Percentiles rank a stretch among this genome's conserved stretches.
Evolutionary conservation across 2,888 invertebrate species (phyloP).

Genomic region (Megamerina dolium): DNA sequence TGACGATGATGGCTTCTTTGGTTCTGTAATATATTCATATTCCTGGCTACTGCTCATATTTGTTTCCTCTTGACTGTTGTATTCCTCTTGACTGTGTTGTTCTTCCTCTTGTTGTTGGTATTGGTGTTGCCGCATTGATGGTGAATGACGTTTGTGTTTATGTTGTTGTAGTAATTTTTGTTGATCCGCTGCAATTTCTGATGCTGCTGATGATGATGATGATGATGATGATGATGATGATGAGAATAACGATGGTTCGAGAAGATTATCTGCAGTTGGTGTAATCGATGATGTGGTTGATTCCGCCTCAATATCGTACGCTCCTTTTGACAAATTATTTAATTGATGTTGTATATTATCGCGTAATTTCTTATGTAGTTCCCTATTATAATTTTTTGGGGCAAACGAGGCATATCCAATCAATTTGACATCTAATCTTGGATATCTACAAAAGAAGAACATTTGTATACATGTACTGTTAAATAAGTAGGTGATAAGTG

Average conservation of each 20-base stretch:
- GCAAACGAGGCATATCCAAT: constrained; percentile 33
- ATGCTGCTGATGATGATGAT: too few species aligned
- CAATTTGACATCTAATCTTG: constrained; percentile 43
- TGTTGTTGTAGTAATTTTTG: constrained; percentile 12
- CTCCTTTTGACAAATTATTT: constrained; percentile 23
- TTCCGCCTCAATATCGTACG: constrained; percentile 24
- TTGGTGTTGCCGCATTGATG: constrained; percentile 14
- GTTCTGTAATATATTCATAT: too few species aligned
- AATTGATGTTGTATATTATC: constrained; percentile 29
- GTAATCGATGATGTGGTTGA: constrained; percentile 38
- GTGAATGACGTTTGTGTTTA: constrained; percentile 16
- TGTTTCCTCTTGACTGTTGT: too few species aligned
- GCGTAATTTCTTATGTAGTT: constrained; percentile 26
- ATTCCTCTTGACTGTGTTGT: neutral
- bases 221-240: constrained; percentile 18
- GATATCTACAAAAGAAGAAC: constrained; percentile 36
- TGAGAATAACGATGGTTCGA: constrained; percentile 27
- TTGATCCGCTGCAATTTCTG: constrained; percentile 20
- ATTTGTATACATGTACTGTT: too few species aligned
- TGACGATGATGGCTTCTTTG: neutral
- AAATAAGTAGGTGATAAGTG: neutral
- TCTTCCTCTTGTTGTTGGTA: constrained; percentile 9
- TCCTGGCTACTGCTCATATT: too few species aligned
- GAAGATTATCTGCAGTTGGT: constrained; percentile 37
- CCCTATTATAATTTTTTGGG: constrained; percentile 25